Evolutionary conservation across 2,888 invertebrate species (phyloP), one percentile per base, ranked within the genome.

Genomic region (Apeira syringaria): DNA sequence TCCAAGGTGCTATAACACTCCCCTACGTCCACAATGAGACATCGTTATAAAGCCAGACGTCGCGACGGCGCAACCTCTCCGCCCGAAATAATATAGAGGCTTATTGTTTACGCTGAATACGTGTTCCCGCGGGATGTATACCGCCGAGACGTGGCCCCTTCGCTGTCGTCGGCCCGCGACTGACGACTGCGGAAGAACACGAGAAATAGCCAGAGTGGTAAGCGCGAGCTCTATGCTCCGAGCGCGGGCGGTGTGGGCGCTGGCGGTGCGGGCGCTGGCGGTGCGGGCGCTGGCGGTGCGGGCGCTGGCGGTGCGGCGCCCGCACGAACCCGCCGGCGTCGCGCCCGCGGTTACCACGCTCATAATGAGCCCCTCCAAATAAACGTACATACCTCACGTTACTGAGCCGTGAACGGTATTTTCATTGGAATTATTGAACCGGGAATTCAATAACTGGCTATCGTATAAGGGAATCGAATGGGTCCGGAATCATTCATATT

Each of bases 61-160:
- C n/a, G 46, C 49, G 54, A 48, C 54, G 38, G 41, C 50, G 34
- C 56, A 68, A 64, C 64, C 64, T 69, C 62, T 61, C 49, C 47
- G 33, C 42, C 45, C 47, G 53, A 58, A 70, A 69, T 66, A 69
- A 67, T 68, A 67, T 64, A 66, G 56, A 46, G 50, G 58, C 60
- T 65, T 67, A 70, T 65, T 69, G 65, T 69, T 62, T 66, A 62
- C 56, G 63, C 48, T 68, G 61, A 65, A 70, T 64, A 63, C 67
- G 64, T 65, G 64, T 65, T 74, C 67, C 67, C 67, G 9, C 13
- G 62, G 61, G 69, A 54, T 60, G 64, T 60, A 54, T 55, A 62
- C 62, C 64, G 60, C 61, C 62, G 53, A 56, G 56, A 63, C 63
- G 64, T 64, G 59, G 65, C 53, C 50, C 48, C 52, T 59, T 64